Evolutionary conservation across 2,888 invertebrate genomes (phyloP).

Genomic region (Ectropis crepuscularia): DNA sequence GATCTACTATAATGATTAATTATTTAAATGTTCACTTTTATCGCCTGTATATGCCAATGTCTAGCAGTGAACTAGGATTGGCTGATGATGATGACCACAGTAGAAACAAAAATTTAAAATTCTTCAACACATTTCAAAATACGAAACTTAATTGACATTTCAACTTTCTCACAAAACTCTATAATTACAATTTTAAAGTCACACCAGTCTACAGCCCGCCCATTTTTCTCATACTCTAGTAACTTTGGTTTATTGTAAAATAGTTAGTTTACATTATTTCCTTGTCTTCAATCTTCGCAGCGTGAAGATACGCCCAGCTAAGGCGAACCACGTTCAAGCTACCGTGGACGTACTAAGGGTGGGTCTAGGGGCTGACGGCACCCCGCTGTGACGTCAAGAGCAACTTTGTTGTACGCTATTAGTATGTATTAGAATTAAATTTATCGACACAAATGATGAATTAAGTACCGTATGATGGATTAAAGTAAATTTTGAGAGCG

Average conservation of each 20-base stretch:
- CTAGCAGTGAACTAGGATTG: too few species aligned
- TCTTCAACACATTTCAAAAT: not conserved
- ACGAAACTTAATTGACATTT: constrained; percentile 3
- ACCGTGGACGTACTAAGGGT: constrained; percentile 12
- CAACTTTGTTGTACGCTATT: constrained; percentile 64
- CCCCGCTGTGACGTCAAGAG: constrained; percentile 64
- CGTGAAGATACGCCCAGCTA: constrained; percentile 57
- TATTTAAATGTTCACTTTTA: too few species aligned
- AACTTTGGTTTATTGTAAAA: constrained; percentile 47
- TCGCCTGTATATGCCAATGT: too few species aligned
- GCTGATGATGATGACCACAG: too few species aligned
- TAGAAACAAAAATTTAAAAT: too few species aligned
- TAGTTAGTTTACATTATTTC: constrained; percentile 44
- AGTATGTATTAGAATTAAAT: constrained; percentile 67
- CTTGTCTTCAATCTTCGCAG: constrained; percentile 62
- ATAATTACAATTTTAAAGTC: constrained; percentile 36
- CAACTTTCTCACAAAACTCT: constrained; percentile 37
- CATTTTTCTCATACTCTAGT: constrained; percentile 53
- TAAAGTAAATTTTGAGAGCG: constrained; percentile 17
- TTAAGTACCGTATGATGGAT: constrained; percentile 25
- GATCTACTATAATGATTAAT: too few species aligned
- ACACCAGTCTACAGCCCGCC: constrained; percentile 44
- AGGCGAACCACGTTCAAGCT: constrained; percentile 16
- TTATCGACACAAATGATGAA: constrained; percentile 59
- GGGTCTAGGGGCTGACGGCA: constrained; percentile 44